Conservation (phyloP, 2,113 vertebrate species). For the Redunca redunca region DNA sequence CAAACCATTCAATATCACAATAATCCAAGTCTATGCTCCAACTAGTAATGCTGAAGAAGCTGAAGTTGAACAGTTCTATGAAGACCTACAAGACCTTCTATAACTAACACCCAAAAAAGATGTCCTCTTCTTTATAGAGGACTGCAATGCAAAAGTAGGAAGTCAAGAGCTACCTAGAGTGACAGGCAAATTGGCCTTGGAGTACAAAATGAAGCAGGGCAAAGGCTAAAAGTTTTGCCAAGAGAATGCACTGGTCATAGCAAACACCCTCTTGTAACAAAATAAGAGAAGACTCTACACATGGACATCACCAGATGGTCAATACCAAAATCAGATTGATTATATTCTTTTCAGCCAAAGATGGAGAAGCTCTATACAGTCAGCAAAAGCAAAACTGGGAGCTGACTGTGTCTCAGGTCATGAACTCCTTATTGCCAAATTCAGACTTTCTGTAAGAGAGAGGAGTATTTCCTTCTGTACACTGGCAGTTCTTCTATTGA, state of each 20-base stretch:
- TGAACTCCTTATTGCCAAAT: not conserved
- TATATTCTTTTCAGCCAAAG: not conserved
- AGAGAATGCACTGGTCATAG: not conserved
- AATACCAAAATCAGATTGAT: not conserved
- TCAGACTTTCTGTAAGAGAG: not conserved
- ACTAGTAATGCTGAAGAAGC: not conserved
- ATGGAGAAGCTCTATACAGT: not conserved
- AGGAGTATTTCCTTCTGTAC: not conserved
- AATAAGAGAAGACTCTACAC: not conserved
- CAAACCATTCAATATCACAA: not conserved
- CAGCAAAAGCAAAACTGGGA: accelerated
- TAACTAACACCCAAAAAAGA: not conserved
- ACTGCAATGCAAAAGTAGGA: not conserved
- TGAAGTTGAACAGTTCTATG: not conserved
- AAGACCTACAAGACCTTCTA: not conserved
- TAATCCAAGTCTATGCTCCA: not conserved
- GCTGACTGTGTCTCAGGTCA: not conserved
- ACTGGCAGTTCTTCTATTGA: not conserved
- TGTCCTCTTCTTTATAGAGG: not conserved
- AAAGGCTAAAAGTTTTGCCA: not conserved
- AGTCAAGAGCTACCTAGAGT: not conserved
- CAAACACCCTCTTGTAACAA: not conserved
- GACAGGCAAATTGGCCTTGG: not conserved
- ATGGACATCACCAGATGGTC: not conserved
- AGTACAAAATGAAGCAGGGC: not conserved